Conservation (phyloP, 2,113 vertebrate genomes). For the Loxodonta africana region DNA sequence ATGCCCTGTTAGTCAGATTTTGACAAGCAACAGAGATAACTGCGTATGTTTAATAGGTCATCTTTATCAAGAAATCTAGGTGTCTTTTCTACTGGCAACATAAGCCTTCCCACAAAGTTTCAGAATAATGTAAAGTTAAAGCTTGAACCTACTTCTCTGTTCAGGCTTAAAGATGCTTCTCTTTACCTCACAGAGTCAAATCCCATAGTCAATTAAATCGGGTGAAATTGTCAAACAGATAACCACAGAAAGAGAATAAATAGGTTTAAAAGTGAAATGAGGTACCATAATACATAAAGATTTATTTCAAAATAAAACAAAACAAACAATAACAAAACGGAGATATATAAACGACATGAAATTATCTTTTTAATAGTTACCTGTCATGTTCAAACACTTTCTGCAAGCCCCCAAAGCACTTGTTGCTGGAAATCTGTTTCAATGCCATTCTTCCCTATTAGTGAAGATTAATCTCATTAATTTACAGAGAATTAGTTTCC, state of each 20-base stretch:
- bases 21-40: not conserved
- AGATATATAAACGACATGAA: not conserved
- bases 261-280: not conserved
- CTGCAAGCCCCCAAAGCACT: conserved; percentile 96
- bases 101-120: not conserved
- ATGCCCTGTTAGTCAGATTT: not conserved
- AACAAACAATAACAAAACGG: not conserved
- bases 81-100: not conserved
- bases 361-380: conserved; percentile 84
- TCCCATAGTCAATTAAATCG: not conserved
- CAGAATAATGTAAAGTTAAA: not conserved
- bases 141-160: not conserved
- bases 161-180: not conserved
- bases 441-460: conserved; percentile 90
- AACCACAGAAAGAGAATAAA: not conserved
- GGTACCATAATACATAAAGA: not conserved
- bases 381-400: conserved; percentile 99
- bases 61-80: not conserved
- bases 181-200: not conserved
- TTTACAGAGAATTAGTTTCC: not conserved
- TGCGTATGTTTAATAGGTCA: not conserved
- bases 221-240: not conserved
- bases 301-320: not conserved
- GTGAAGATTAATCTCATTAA: conserved; percentile 63
- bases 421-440: conserved; percentile 95